Conservation (phyloP, 2,113 vertebrate species). For the Drymodes brunneopygia region DNA sequence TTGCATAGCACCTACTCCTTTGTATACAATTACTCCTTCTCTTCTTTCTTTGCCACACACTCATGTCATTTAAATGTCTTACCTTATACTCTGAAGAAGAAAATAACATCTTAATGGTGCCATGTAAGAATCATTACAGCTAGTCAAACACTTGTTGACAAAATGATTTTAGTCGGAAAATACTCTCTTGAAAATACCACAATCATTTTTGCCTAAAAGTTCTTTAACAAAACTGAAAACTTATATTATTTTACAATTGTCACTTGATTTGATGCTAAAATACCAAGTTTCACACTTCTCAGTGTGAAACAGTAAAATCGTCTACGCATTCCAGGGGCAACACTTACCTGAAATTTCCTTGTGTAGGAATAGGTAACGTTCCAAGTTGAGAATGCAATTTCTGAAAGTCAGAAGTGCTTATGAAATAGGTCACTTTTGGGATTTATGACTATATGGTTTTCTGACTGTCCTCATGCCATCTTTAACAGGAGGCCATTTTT, state of each 20-base stretch:
- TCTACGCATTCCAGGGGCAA: not conserved
- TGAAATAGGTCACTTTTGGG: not conserved
- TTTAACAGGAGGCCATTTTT: not conserved
- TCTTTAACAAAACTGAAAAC: not conserved
- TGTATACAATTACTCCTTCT: not conserved
- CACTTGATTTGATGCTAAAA: not conserved
- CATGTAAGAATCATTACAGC: not conserved
- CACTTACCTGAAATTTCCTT: not conserved
- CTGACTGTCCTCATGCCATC: not conserved
- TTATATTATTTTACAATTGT: not conserved
- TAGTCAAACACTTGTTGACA: not conserved
- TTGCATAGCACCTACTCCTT: not conserved
- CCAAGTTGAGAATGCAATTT: not conserved
- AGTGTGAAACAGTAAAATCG: not conserved
- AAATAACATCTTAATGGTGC: not conserved
- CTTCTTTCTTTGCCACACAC: not conserved
- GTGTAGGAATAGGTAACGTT: not conserved
- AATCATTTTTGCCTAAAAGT: not conserved
- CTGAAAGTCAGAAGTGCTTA: not conserved
- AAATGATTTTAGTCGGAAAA: not conserved
- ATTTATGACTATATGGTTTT: not conserved
- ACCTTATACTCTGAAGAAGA: not conserved
- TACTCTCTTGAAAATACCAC: not conserved
- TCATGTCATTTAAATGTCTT: not conserved
- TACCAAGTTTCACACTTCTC: not conserved